These are phyloP conservation scores for Archegozetes longisetosus DNA, from an alignment of 1,140 invertebrate genomes.

Conservation along the genomic window DNA sequence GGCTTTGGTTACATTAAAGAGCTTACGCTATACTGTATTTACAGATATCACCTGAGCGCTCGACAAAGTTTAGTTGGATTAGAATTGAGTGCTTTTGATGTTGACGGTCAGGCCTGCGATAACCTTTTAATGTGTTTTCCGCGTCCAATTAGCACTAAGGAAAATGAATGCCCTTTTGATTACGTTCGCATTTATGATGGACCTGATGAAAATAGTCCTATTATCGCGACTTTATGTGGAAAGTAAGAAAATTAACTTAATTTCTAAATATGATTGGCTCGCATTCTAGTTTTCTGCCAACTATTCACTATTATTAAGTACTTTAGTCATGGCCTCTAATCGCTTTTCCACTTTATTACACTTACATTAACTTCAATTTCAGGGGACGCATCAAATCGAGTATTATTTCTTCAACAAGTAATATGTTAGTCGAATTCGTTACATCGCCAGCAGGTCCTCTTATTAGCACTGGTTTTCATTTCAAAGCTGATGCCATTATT, in stretches of 20 bases:
- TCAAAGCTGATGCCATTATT: conserved; percentile 20
- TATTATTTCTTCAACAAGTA: conserved; percentile 73
- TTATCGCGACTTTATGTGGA: conserved; percentile 80
- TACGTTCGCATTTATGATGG: conserved; percentile 78
- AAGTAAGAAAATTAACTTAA: conserved; percentile 31
- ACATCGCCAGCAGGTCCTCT: conserved; percentile 51
- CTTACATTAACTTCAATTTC: not conserved
- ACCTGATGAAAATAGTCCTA: conserved; percentile 60
- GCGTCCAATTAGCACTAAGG: conserved; percentile 45
- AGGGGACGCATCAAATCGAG: conserved; percentile 84
- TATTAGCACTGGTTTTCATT: conserved; percentile 24
- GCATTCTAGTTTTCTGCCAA: not conserved
- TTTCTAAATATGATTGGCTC: not conserved
- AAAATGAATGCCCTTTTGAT: conserved; percentile 70
- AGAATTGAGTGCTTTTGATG: conserved; percentile 45
- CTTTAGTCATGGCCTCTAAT: not conserved
- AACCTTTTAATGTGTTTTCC: conserved; percentile 88
- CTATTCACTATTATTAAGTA: not conserved
- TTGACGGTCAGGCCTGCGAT: conserved; percentile 78
- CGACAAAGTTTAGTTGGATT: conserved; percentile 19
- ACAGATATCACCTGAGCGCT: conserved; percentile 20
- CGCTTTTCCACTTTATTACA: not conserved
- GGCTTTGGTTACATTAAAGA: no score
- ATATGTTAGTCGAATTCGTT: conserved; percentile 76
- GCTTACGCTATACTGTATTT: not conserved